Evolutionary conservation across 2,888 invertebrate genomes (phyloP).

Genomic region (Hymenopus coronatus): DNA sequence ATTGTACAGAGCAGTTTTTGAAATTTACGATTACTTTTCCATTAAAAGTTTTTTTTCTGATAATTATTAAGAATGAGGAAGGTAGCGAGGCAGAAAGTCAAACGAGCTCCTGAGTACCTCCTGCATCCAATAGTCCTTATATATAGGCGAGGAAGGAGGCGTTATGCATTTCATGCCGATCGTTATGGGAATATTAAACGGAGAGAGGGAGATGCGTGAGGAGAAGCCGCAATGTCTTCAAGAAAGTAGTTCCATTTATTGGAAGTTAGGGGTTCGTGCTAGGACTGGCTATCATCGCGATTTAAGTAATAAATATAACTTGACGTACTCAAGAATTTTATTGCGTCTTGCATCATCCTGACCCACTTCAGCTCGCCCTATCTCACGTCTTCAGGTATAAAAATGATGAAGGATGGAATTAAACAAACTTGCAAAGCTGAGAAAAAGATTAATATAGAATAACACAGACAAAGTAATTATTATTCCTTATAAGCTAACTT

Average conservation of each 20-base stretch:
- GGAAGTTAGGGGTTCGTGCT: background rate
- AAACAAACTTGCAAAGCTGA: no score
- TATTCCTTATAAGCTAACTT: no score
- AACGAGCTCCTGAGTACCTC: background rate
- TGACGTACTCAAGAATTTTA: background rate
- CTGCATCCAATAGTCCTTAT: background rate
- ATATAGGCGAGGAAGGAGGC: background rate
- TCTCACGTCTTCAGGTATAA: no score
- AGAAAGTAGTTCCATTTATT: background rate
- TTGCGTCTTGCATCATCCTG: background rate
- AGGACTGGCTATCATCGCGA: background rate
- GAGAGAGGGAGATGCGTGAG: background rate
- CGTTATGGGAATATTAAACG: background rate
- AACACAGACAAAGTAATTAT: no score
- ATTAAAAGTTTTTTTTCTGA: background rate
- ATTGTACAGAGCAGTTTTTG: no score
- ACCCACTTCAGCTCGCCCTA: background rate
- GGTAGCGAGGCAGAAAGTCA: background rate
- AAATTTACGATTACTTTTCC: background rate
- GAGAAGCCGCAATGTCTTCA: background rate
- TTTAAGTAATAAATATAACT: background rate
- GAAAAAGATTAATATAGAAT: no score
- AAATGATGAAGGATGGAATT: no score
- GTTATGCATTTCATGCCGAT: background rate
- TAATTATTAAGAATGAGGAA: background rate